Evolutionary conservation across 2,888 invertebrate species (phyloP), one percentile per base, ranked within the genome.

Genomic region (Rotaria socialis): DNA sequence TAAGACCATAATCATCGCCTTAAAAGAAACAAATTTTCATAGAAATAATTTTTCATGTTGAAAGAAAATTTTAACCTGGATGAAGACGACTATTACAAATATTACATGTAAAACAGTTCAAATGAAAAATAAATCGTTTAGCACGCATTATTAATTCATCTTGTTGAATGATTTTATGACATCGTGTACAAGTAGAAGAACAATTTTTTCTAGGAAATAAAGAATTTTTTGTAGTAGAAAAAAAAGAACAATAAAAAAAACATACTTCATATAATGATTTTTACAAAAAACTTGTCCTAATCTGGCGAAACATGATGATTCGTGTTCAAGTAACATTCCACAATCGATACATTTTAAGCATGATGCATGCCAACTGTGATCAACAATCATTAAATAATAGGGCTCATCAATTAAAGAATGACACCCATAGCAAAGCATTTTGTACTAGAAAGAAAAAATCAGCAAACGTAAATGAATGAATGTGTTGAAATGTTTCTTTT

Each of bases 201-300:
- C 95, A 96, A 90, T 95, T 92, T 91, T 96, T 96, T 93, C 6
- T 27, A 93, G 55, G 58, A 85, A 87, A 85, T 87, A 84, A 84
- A 58, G 84, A 74, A 87, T 52, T 85, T n/a, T 43, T n/a, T 5
- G 8, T 50, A 11, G 10, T 58, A 27, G 16, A 41, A 19, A 27
- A 27, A 55, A 43, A 19, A n/a, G 24, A 35, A 52, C 3, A 19
- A 74, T 4, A 52, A 16, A 16, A 52, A 22, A 4, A 7, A 2
- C 35, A 27, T 87, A 97, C 97, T 96, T 94, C 93, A 95, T 95
- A 92, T 97, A 97, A 92, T 97, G 96, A 91, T 95, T 95, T 93
- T 96, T 96, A 94, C 97, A 97, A 92, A 95, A 96, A 90, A 96
- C 96, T 91, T 95, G 95, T 89, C 95, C 96, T 91, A 96, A 96